These are phyloP conservation scores for Phorcus lineatus DNA, from an alignment of 2,888 invertebrate genomes.

Conservation along the genomic window DNA sequence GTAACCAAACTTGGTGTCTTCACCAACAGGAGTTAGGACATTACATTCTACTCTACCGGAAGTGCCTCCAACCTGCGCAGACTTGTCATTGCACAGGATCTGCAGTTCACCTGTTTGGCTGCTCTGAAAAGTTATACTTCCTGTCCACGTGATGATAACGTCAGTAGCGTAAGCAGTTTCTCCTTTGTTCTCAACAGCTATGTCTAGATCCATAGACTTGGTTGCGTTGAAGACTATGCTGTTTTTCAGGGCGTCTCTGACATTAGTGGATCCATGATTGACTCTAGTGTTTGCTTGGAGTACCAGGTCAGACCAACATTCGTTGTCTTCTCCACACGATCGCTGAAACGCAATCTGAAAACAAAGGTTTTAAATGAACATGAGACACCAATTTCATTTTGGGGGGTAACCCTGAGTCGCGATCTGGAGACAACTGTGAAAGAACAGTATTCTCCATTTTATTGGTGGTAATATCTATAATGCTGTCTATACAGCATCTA, in stretches of 20 bases:
- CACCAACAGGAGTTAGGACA: not conserved
- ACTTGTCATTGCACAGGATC: not conserved
- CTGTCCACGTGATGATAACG: not conserved
- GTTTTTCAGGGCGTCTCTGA: not conserved
- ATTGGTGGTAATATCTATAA: too few species aligned
- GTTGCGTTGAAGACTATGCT: slow-evolving; percentile 11
- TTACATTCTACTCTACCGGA: not conserved
- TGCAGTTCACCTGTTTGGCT: not conserved
- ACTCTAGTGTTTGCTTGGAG: not conserved
- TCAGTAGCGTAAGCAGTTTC: slow-evolving; percentile 16
- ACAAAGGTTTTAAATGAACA: too few species aligned
- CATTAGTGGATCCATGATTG: not conserved
- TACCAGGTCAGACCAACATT: slow-evolving; percentile 1
- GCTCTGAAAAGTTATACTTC: not conserved
- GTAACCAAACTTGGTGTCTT: not conserved
- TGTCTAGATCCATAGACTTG: not conserved
- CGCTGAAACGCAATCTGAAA: slow-evolving; percentile 19
- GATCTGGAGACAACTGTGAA: too few species aligned
- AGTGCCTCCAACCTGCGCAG: not conserved
- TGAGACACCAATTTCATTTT: too few species aligned
- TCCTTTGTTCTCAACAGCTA: not conserved
- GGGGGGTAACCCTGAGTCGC: too few species aligned
- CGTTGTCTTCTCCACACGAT: slow-evolving; percentile 18
- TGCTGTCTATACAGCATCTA: too few species aligned
- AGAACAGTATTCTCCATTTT: too few species aligned